These are phyloP conservation scores for Stegodyphus mimosarum DNA, from an alignment of 1,140 invertebrate species.

Conservation along the genomic window DNA sequence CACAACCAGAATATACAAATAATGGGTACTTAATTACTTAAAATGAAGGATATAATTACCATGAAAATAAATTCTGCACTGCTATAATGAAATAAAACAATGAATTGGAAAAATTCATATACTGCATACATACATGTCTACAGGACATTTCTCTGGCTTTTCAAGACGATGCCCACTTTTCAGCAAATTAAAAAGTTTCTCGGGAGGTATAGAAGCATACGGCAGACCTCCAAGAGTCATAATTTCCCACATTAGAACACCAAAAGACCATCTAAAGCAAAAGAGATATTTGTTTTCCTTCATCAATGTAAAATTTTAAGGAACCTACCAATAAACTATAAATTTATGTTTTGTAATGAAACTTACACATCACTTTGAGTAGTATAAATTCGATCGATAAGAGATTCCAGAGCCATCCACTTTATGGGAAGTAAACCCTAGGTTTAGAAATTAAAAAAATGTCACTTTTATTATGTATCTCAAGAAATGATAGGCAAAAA, in stretches of 20 bases:
- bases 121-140: conserved; percentile 81
- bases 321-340: background rate
- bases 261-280: conserved; percentile 82
- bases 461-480: no score
- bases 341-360: background rate
- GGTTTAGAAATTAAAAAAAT: conserved; percentile 65
- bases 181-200: conserved; percentile 76
- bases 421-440: conserved; percentile 93
- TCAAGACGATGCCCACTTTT: conserved; percentile 93
- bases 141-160: conserved; percentile 88
- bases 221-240: conserved; percentile 93
- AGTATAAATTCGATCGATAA: conserved; percentile 94
- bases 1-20: no score
- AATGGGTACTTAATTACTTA: no score
- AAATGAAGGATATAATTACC: no score
- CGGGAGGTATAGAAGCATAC: conserved; percentile 87
- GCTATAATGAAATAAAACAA: no score
- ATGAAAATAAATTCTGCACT: no score
- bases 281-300: background rate
- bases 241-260: conserved; percentile 93
- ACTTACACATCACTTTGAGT: conserved; percentile 92
- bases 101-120: no score
- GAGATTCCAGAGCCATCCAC: conserved; percentile 98
- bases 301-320: background rate
- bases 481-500: no score